These are phyloP conservation scores for Phaenicophaeus curvirostris DNA, from an alignment of 2,797 vertebrate species.

Conservation along the genomic window DNA sequence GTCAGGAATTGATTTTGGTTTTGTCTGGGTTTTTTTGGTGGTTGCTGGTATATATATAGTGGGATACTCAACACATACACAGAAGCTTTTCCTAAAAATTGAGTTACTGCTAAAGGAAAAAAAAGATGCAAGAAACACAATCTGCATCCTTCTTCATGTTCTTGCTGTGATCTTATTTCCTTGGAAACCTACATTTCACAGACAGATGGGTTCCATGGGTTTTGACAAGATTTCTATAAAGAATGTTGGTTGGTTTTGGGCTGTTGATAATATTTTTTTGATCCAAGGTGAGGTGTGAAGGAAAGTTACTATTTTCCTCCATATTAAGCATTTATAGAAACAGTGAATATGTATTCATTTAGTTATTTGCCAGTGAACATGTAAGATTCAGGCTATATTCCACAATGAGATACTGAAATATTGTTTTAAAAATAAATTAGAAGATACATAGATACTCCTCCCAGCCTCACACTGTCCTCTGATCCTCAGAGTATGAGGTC, in stretches of 20 bases:
- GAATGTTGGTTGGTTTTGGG: rapidly evolving
- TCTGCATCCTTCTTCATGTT: neutral
- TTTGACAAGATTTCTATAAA: neutral
- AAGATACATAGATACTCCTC: neutral
- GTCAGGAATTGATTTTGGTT: rapidly evolving
- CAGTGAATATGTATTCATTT: neutral
- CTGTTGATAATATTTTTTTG: neutral
- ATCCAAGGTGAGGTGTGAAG: neutral
- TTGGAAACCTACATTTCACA: neutral
- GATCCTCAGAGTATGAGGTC: neutral
- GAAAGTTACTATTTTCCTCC: neutral
- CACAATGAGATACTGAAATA: neutral
- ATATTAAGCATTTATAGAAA: neutral
- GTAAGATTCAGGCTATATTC: neutral
- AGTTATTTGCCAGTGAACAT: neutral
- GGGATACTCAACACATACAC: neutral
- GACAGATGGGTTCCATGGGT: neutral
- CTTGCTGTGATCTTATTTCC: too few species aligned
- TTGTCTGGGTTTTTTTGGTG: rapidly evolving
- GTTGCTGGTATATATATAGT: neutral
- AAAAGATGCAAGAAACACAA: neutral
- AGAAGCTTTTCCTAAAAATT: neutral
- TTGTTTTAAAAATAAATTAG: neutral
- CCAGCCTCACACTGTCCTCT: neutral
- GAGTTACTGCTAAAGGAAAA: neutral